Conservation (phyloP, 2,113 vertebrate genomes). For the Lynx canadensis region DNA sequence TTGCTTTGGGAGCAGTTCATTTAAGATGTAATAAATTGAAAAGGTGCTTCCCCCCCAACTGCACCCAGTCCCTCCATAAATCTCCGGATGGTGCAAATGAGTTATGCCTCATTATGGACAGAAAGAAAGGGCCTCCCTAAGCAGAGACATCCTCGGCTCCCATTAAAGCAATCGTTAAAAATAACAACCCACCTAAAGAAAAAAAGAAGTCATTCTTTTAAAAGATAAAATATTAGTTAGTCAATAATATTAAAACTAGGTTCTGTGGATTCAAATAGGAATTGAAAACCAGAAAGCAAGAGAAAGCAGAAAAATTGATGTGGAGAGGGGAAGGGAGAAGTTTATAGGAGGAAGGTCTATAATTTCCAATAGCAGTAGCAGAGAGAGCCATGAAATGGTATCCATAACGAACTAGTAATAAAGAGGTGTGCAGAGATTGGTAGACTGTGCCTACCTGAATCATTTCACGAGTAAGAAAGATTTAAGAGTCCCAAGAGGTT, state of each 20-base stretch:
- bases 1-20: slow-evolving; percentile 86
- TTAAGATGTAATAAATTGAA: slow-evolving; percentile 86
- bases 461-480: slow-evolving; percentile 67
- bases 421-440: slow-evolving; percentile 72
- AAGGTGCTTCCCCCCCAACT: slow-evolving; percentile 46
- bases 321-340: slow-evolving; percentile 43
- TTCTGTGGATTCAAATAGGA: slow-evolving; percentile 60
- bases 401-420: slow-evolving; percentile 74
- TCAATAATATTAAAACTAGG: slow-evolving; percentile 71
- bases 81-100: slow-evolving; percentile 86
- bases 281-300: slow-evolving; percentile 55
- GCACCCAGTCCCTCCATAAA: slow-evolving; percentile 79
- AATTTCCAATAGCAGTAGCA: slow-evolving; percentile 67
- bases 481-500: slow-evolving; percentile 65
- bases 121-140: slow-evolving; percentile 82
- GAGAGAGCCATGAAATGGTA: slow-evolving; percentile 77
- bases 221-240: slow-evolving; percentile 68
- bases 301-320: slow-evolving; percentile 75
- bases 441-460: slow-evolving; percentile 67
- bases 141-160: slow-evolving; percentile 65
- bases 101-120: slow-evolving; percentile 84
- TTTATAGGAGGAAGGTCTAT: slow-evolving; percentile 66
- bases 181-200: slow-evolving; percentile 74
- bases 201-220: slow-evolving; percentile 8
- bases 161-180: slow-evolving; percentile 84